Conservation (phyloP, 2,113 vertebrate genomes). For the Amphilophus citrinellus region DNA sequence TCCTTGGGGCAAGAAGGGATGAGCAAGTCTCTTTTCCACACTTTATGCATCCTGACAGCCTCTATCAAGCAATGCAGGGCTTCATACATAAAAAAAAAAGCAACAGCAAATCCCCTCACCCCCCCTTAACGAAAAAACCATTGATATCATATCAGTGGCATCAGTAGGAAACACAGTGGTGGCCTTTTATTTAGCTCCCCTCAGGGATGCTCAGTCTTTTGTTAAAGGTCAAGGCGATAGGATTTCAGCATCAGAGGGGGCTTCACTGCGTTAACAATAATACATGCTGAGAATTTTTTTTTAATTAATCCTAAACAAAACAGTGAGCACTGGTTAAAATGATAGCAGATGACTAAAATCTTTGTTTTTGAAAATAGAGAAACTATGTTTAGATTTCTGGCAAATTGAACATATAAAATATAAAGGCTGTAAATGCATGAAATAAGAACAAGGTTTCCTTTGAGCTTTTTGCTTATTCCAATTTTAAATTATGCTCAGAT, state of each 20-base stretch:
- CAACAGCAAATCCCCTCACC: constrained; percentile 39
- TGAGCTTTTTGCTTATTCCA: not conserved
- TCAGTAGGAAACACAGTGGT: constrained; percentile 51
- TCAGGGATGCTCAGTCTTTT: constrained; percentile 62
- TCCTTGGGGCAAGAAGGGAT: constrained; percentile 51
- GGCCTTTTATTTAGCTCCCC: constrained; percentile 64
- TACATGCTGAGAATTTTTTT: constrained; percentile 29
- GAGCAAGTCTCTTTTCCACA: constrained; percentile 30
- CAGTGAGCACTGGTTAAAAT: constrained; percentile 24
- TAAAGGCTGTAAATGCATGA: not conserved
- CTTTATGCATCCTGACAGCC: constrained; percentile 45
- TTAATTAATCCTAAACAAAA: constrained; percentile 28
- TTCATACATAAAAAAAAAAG: constrained; percentile 15
- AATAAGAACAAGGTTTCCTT: not conserved
- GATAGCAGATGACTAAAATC: not conserved
- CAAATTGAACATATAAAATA: not conserved
- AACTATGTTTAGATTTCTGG: not conserved
- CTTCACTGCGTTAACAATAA: constrained; percentile 26
- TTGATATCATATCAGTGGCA: constrained; percentile 70
- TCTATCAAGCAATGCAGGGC: constrained; percentile 33
- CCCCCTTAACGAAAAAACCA: constrained; percentile 58
- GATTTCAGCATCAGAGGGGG: constrained; percentile 53
- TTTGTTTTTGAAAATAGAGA: not conserved
- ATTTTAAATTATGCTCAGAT: not conserved
- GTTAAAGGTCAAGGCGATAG: constrained; percentile 65